A percentile compares a stretch with the other conserved stretches of the same genome.
phyloP scores from a whole-genome alignment of 2,113 vertebrate genomes.

The Istiophorus platypterus region DNA sequence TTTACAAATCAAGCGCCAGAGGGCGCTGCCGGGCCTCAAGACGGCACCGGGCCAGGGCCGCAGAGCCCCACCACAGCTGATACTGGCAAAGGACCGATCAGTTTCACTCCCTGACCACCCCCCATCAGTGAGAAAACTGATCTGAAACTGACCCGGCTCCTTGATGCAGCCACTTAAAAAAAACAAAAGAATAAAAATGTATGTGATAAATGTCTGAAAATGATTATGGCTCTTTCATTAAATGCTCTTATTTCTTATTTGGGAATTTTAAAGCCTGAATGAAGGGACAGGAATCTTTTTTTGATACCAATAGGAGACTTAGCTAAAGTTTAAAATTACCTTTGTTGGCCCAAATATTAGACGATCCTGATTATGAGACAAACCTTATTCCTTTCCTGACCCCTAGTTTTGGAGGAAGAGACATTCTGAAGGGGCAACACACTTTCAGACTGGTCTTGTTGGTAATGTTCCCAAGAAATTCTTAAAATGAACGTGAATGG shows the following conservation, averaged over 20 bases:
- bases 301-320: too few relatives aligned
- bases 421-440: too few relatives aligned
- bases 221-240: background rate
- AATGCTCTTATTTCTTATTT: background rate
- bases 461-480: too few relatives aligned
- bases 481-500: too few relatives aligned
- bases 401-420: too few relatives aligned
- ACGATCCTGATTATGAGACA: too few relatives aligned
- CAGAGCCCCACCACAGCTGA: background rate
- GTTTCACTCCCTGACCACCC: background rate
- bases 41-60: conserved; percentile 26
- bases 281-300: too few relatives aligned
- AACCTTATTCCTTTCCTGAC: too few relatives aligned
- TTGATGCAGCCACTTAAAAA: background rate
- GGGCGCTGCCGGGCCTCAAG: conserved; percentile 35
- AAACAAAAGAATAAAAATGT: background rate
- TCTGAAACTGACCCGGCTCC: background rate
- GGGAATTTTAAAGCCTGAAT: too few relatives aligned
- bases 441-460: too few relatives aligned
- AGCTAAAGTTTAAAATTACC: too few relatives aligned
- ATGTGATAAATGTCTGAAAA: background rate
- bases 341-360: too few relatives aligned
- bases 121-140: background rate
- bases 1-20: conserved; percentile 44
- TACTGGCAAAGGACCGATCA: background rate